phyloP scores from a whole-genome alignment of 1,140 invertebrate species.

The Pseudomyrmex pallidus region DNA sequence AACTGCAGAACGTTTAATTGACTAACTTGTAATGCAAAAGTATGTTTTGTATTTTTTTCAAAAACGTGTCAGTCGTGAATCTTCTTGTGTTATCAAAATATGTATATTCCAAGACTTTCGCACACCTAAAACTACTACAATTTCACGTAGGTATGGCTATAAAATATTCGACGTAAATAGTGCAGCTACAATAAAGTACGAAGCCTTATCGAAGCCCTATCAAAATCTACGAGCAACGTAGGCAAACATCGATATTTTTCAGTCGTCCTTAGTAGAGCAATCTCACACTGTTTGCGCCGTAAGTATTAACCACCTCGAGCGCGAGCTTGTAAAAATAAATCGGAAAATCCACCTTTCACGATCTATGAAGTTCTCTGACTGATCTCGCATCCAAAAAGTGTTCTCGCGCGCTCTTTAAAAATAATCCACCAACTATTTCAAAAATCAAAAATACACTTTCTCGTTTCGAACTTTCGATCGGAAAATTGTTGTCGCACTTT shows the following conservation, averaged over 20 bases:
- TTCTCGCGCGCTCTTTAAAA: no score
- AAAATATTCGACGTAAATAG: constrained; percentile 5
- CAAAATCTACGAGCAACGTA: not conserved
- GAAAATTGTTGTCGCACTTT: not conserved
- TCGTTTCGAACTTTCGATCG: not conserved
- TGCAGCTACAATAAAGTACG: not conserved
- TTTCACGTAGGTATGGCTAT: not conserved
- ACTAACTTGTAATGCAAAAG: no score
- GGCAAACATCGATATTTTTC: not conserved
- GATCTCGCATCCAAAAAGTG: not conserved
- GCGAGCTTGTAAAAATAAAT: not conserved
- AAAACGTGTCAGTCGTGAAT: no score
- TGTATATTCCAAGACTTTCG: not conserved
- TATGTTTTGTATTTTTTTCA: no score
- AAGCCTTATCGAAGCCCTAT: constrained; percentile 21
- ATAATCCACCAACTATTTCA: not conserved
- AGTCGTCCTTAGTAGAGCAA: not conserved
- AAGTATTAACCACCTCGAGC: constrained; percentile 6
- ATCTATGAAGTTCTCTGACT: constrained; percentile 8
- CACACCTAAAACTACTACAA: not conserved
- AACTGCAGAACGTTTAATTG: no score
- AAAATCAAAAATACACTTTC: not conserved
- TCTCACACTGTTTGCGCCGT: not conserved
- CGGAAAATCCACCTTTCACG: not conserved
- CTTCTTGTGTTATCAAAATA: not conserved